Base-by-base conservation (phyloP, 1,140 invertebrate genomes). In the Drosophila sechellia region DNA sequence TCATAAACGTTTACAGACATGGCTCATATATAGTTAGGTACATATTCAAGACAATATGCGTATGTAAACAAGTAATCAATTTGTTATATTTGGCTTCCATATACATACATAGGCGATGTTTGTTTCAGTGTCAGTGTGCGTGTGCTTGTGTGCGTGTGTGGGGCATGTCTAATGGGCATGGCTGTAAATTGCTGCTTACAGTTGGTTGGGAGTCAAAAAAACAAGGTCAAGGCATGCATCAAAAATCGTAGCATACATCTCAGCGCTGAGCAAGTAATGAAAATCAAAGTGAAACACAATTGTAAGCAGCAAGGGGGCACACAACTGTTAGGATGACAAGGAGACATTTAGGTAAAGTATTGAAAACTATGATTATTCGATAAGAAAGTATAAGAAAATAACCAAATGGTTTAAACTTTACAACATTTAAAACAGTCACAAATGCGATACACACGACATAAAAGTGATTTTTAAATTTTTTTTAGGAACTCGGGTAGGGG, bases 41-140 rank as follows among this genome's bases (percentile, higher is more conserved):
- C 46, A 39, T 45, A 52, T 68, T 37, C 58, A 61, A 42, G 76
- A 53, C 48, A 54, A 65, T 69, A 61, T 65, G 54, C 40, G 35
- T 31, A 48, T 31, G 31, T 42, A 40, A 37, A 68, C 57, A 60
- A 55, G 73, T 42, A 70, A 53, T 77, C 55, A 77, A 83, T 79
- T 86, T 79, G 83, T 87, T 87, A 84, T 63, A 57, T 63, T 63
- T 81, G 84, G 84, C 83, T 87, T 81, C 79, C 83, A 87, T 83
- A 87, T 87, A 89, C 76, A 86, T 77, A 46, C 76, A 86, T 77
- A 46, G 74, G 37, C 63, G 46, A 48, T 45, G 50, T 45, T 45
- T 10, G 42, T 11, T 45, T 27, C 31, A 31, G 20, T 50, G 12
- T 34, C 40, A 35, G 39, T 65, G 11, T 55, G 31, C 59, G 52